Evolutionary conservation across 2,113 vertebrate genomes (phyloP).

Genomic region (Hippocampus comes): DNA sequence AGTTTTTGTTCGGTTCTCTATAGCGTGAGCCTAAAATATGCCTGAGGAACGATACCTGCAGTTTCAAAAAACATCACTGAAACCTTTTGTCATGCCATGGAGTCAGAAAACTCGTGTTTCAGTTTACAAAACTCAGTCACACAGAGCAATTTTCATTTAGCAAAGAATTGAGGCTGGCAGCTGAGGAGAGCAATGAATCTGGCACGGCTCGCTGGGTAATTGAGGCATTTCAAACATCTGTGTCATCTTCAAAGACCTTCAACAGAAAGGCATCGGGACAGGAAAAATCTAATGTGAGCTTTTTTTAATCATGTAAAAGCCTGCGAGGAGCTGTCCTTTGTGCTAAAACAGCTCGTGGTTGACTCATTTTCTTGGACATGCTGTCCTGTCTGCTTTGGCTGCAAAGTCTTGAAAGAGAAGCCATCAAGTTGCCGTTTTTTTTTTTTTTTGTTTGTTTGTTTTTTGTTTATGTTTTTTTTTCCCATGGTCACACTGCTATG

Average conservation of each 20-base stretch:
- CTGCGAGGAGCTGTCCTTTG: neutral
- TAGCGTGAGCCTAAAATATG: neutral
- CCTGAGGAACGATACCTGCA: neutral
- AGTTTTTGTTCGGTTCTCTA: conserved; percentile 17
- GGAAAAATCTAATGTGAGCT: conserved; percentile 15
- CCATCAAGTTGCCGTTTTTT: conserved; percentile 23
- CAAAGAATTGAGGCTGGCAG: conserved; percentile 25
- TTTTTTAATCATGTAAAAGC: conserved; percentile 33
- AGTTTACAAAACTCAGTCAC: conserved; percentile 21
- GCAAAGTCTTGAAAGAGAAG: conserved; percentile 14
- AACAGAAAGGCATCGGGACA: conserved; percentile 1
- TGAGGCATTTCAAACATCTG: conserved; percentile 35
- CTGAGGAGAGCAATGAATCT: conserved; percentile 22
- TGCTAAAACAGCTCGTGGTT: conserved; percentile 6
- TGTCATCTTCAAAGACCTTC: conserved; percentile 28
- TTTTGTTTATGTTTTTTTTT: conserved; percentile 5
- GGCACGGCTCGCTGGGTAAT: conserved; percentile 26
- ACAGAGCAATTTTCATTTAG: conserved; percentile 10
- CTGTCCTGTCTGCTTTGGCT: neutral
- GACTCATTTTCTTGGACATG: conserved; percentile 13
- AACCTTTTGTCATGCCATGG: conserved; percentile 6
- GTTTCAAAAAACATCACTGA: neutral
- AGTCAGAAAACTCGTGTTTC: conserved; percentile 18
- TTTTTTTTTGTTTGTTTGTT: conserved; percentile 8
- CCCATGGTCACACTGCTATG: conserved; percentile 35